Base-by-base conservation (phyloP, 1,140 invertebrate species). In the Dendroctonus ponderosae region DNA sequence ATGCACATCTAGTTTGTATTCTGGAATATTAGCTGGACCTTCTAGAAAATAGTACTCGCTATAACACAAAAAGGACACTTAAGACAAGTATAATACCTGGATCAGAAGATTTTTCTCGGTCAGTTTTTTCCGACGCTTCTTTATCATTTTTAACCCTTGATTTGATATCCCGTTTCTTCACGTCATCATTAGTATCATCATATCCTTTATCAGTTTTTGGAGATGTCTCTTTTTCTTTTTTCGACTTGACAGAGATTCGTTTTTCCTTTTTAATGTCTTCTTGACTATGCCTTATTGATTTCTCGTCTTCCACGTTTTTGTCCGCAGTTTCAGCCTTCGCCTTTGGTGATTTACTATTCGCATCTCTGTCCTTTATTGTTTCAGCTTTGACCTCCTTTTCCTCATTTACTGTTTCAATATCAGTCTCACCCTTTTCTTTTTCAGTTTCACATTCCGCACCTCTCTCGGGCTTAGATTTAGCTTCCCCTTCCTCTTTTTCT, bases 201-300 rank as follows among this genome's bases (percentile, higher is more conserved):
- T 26, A 1, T 26, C 26, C 26, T 26, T 26, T 26, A 26, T 26
- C 26, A 26, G 3, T 26, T 26, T 14, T 61, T 37, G 60, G 67
- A 58, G 62, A 70, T 64, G 7, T 6, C 12, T 57, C 66, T 67
- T n/a, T 67, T 76, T 71, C 38, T 66, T n/a, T 57, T 71, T 70
- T 63, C 61, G 38, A 57, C 60, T 68, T 70, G 63, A 51, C 63
- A 14, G 70, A 53, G n/a, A 67, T 69, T 43, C 64, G 52, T 50
- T 76, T 62, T 0, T 71, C 40, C 56, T 66, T 49, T 62, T 52
- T 26, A 26, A 26, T 3, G 26, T 26, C 26, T 26, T 26, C 26
- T 26, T 26, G 26, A 3, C 26, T 26, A 3, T 26, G 26, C 26
- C 26, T 26, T 26, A 26, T 26, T 26, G 3, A 26, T 26, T 26